These are phyloP conservation scores for Abramis brama DNA, from an alignment of 2,113 vertebrate species.

Conservation along the genomic window DNA sequence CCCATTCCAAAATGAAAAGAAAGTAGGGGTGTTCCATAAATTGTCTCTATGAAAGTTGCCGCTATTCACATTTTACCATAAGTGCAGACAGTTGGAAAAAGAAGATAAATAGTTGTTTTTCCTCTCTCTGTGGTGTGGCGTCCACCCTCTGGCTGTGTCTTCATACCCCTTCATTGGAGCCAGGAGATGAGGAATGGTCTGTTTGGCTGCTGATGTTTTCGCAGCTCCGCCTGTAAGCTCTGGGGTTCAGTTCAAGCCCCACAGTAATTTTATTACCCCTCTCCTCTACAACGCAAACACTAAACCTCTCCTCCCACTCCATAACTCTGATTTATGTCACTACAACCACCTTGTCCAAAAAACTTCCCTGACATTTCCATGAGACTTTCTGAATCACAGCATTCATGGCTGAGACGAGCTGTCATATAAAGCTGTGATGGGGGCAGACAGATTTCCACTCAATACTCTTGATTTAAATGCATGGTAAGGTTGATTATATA, in stretches of 20 bases:
- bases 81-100: slow-evolving; percentile 35
- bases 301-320: slow-evolving; percentile 6
- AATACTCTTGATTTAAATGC: neutral
- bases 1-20: slow-evolving; percentile 20
- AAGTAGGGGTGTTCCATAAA: slow-evolving; percentile 20
- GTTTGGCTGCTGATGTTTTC: slow-evolving; percentile 37
- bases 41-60: slow-evolving; percentile 2
- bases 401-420: slow-evolving; percentile 13
- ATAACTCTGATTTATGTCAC: slow-evolving; percentile 17
- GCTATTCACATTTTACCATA: slow-evolving; percentile 31
- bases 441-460: slow-evolving; percentile 20
- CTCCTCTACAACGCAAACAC: slow-evolving; percentile 26
- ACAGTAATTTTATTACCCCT: slow-evolving; percentile 33
- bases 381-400: slow-evolving; percentile 34
- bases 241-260: slow-evolving; percentile 21
- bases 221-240: neutral
- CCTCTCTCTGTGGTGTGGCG: neutral
- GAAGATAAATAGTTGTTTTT: slow-evolving; percentile 23
- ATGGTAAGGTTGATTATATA: neutral
- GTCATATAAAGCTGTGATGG: slow-evolving; percentile 26
- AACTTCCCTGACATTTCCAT: slow-evolving; percentile 20
- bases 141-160: neutral
- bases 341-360: slow-evolving; percentile 9
- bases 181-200: slow-evolving; percentile 17
- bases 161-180: slow-evolving; percentile 4